A percentile compares a stretch with the other conserved stretches of the same genome.
These are phyloP conservation scores for Melanostoma scalare DNA, from an alignment of 2,888 invertebrate genomes.

Conservation along the genomic window DNA sequence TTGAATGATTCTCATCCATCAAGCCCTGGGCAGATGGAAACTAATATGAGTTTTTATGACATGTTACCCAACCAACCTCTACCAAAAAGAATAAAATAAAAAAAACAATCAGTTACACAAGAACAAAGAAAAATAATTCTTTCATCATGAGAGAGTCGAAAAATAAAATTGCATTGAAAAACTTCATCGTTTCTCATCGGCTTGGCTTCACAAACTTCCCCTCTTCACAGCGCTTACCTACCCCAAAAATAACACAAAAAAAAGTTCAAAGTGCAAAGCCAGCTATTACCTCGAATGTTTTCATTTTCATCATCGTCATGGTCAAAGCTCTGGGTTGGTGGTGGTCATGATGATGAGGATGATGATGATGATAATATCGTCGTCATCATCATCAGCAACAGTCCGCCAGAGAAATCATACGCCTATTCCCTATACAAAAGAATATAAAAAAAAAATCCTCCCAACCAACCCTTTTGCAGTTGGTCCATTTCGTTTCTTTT, in stretches of 20 bases:
- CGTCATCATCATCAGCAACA: constrained; percentile 16
- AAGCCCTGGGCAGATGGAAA: constrained; percentile 10
- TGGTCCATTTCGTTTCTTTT: constrained; percentile 1
- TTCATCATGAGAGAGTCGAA: constrained; percentile 57
- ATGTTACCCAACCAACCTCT: not conserved
- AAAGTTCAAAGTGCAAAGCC: not conserved
- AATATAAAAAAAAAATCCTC: constrained; percentile 1
- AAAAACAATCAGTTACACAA: constrained; percentile 16
- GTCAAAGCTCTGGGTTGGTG: no score
- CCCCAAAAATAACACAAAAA: no score
- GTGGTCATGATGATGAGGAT: not conserved
- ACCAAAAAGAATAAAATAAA: not conserved
- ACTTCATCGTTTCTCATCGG: constrained; percentile 46
- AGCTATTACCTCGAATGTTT: not conserved
- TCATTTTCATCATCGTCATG: constrained; percentile 3
- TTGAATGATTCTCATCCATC: constrained; percentile 56
- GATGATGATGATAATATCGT: constrained; percentile 4
- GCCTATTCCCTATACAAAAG: not conserved
- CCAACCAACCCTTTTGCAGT: not conserved
- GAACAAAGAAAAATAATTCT: constrained; percentile 21
- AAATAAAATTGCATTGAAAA: constrained; percentile 30
- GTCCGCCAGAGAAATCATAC: constrained; percentile 7
- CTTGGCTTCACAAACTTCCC: constrained; percentile 14
- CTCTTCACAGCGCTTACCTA: no score
- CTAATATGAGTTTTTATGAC: constrained; percentile 48